Evolutionary conservation across 2,888 invertebrate species (phyloP).

Genomic region (Heliconius sara): DNA sequence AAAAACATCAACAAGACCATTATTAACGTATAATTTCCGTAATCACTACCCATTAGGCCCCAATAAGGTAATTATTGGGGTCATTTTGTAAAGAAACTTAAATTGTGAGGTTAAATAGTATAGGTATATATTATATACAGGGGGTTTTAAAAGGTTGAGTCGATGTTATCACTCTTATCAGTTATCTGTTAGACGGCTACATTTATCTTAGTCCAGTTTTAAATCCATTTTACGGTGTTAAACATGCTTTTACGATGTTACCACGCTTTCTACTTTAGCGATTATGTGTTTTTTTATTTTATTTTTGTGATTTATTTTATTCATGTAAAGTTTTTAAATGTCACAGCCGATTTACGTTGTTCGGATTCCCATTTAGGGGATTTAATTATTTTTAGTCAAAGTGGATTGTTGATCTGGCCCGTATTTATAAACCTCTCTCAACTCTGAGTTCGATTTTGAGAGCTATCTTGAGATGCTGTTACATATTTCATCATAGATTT

Average conservation of each 20-base stretch:
- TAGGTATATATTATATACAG: neutral
- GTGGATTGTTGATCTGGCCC: too few species aligned
- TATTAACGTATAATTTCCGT: neutral
- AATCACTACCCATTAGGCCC: neutral
- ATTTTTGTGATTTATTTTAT: neutral
- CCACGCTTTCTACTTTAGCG: neutral
- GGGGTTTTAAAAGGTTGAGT: neutral
- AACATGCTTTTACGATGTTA: constrained; percentile 11
- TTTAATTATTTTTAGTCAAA: too few species aligned
- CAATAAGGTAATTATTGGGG: too few species aligned
- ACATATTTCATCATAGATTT: too few species aligned
- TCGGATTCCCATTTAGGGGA: too few species aligned
- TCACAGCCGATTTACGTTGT: neutral
- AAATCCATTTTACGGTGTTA: constrained; percentile 18
- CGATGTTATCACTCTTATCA: constrained; percentile 23
- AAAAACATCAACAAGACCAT: neutral
- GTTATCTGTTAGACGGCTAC: neutral
- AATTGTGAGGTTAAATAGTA: neutral
- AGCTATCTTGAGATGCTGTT: too few species aligned
- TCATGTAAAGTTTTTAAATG: neutral
- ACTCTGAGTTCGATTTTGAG: too few species aligned
- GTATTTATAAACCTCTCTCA: too few species aligned
- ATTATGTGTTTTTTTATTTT: neutral
- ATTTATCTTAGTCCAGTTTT: constrained; percentile 27
- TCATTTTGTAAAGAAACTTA: neutral